Evolutionary conservation across 2,113 vertebrate species (phyloP), one percentile per base, ranked within the genome.

Genomic region (Cisticola juncidis): DNA sequence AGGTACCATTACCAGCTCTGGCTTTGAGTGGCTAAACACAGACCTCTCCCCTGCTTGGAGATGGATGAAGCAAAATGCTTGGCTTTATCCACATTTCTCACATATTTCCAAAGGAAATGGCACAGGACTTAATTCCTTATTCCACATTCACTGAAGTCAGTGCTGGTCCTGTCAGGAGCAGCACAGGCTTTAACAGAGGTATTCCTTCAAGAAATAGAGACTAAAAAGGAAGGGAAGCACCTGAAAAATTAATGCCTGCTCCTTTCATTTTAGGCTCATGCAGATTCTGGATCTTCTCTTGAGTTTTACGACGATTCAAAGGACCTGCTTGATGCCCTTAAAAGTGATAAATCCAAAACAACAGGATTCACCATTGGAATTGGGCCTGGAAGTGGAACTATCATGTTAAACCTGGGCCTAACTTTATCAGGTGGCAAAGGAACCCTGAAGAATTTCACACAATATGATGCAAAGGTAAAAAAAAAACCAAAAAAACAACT

Each of bases 181-280:
- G n/a, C 51, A 6, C 0, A 1, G 29, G 54, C 56, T 91, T 82
- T 64, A 54, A 29, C 3, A 45, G 54, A 85, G 54, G 50, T 22
- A 58, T 16, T 90, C 57, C 62, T 73, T 57, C 42, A 78, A 85
- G 62, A 66, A 86, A 57, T 0, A 40, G 36, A 28, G 36, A n/a
- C 40, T 50, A 29, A 68, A 81, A 92, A 69, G 44, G 14, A 94
- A 88, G 47, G 45, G 12, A 92, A 64, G 18, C 42, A 66, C 48
- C 68, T 77, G 33, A 87, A 83, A 92, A 88, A 82, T 29, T 76
- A 62, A 94, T 9, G 26, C 58, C 50, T 69, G 16, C 54, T 70
- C 60, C 29, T 96, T 89, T 92, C 56, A 53, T 90, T 95, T 61
- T 84, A 99, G 99, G 98, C 99, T 38, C 92, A 98, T 47, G 99